Evolutionary conservation across 1,140 invertebrate genomes (phyloP), one percentile per base, ranked within the genome.

Genomic region (Pararge aegeria): DNA sequence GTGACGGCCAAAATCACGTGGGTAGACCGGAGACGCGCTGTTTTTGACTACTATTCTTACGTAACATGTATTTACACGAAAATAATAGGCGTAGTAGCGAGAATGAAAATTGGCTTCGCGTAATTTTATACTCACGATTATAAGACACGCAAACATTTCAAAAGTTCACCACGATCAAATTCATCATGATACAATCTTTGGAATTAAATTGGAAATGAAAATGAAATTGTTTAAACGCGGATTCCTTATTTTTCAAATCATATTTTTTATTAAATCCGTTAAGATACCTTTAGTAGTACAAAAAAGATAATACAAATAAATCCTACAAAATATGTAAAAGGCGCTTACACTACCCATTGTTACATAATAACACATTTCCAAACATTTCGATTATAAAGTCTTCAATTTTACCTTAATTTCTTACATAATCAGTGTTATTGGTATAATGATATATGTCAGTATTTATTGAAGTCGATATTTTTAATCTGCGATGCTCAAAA

Each of bases 1-100:
- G 40, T 78, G 75, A 78, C 78, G 78, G 80, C 75, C 77, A 79
- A 78, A 64, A 58, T 65, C 21, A 38, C 55, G 79, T 83, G 69
- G 80, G 82, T 74, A 77, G 65, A 67, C 66, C 68, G 67, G 66
- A 64, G 70, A 76, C 67, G 66, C 64, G 64, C 60, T 66, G 64
- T 71, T 73, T 71, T 77, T 73, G 68, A 67, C 72, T 60, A 70
- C 68, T 65, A 58, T 50, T 27, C 64, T 83, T 80, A 75, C 72
- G 74, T 80, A 83, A 83, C 55, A 46, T 59, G 56, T 73, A 71
- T 79, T 81, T 71, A 67, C 71, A 68, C 61, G 29, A 46, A 42
- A 46, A 46, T 46, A 46, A 16, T 46, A 46, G 10, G 12, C 42
- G 42, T 46, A 46, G 18, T 46, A 46, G 42, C 13, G 13, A 6